phyloP scores from a whole-genome alignment of 2,797 vertebrate genomes.

The Numenius phaeopus region DNA sequence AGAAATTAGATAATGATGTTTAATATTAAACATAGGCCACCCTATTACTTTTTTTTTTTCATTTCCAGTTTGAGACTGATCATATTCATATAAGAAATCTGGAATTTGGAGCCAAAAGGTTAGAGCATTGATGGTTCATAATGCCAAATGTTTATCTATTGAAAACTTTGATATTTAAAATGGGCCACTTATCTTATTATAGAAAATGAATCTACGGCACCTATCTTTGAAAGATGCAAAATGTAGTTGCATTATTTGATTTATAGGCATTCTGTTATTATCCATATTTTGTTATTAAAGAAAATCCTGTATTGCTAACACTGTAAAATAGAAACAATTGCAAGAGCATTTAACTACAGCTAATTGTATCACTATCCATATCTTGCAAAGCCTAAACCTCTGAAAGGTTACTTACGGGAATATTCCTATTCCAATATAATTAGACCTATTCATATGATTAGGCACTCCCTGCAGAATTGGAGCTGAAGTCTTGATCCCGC shows the following conservation, averaged over 20 bases:
- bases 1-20: background rate
- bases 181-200: background rate
- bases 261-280: background rate
- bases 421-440: constrained; percentile 38
- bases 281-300: background rate
- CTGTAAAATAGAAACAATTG: background rate
- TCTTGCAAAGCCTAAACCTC: background rate
- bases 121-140: background rate
- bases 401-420: background rate
- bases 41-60: background rate
- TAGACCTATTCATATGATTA: constrained; percentile 17
- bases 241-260: background rate
- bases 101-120: background rate
- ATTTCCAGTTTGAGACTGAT: background rate
- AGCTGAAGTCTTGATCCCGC: background rate
- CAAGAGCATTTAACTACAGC: background rate
- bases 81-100: background rate
- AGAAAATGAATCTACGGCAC: background rate
- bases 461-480: background rate
- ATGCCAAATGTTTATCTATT: background rate
- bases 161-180: background rate
- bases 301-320: background rate
- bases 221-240: background rate
- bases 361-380: background rate
- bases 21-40: background rate